Conservation (phyloP, 2,888 invertebrate genomes). For the Pseudoips prasinana region DNA sequence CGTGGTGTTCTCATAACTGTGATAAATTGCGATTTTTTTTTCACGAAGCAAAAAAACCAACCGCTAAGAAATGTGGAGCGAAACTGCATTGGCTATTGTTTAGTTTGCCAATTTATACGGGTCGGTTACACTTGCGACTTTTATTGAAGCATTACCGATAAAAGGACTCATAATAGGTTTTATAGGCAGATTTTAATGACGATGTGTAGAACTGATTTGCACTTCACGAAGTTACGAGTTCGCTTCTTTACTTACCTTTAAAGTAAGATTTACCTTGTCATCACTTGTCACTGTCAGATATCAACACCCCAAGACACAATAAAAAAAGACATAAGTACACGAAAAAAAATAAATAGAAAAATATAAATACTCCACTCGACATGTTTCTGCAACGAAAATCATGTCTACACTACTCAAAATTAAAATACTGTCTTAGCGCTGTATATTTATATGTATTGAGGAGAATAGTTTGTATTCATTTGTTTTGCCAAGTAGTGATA, state of each 20-base stretch:
- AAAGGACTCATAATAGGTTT: conserved; percentile 76
- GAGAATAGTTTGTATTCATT: too few relatives aligned
- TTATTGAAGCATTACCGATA: conserved; percentile 81
- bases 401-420: too few relatives aligned
- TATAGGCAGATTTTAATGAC: conserved; percentile 75
- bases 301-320: too few relatives aligned
- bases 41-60: conserved; percentile 68
- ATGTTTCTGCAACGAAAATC: too few relatives aligned
- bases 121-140: conserved; percentile 79
- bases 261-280: too few relatives aligned
- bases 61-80: conserved; percentile 75
- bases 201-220: conserved; percentile 63
- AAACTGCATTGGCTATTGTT: conserved; percentile 78
- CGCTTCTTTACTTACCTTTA: conserved; percentile 2
- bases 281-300: too few relatives aligned
- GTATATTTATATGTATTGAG: too few relatives aligned
- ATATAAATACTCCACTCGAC: too few relatives aligned
- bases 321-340: too few relatives aligned
- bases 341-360: too few relatives aligned
- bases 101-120: conserved; percentile 82
- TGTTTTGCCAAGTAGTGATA: too few relatives aligned
- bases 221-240: conserved; percentile 47
- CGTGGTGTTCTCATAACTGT: conserved; percentile 78
- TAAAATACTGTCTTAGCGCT: too few relatives aligned
- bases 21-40: conserved; percentile 68